These are phyloP conservation scores for Psittacara wagleri DNA, from an alignment of 2,113 vertebrate genomes.

Conservation along the genomic window DNA sequence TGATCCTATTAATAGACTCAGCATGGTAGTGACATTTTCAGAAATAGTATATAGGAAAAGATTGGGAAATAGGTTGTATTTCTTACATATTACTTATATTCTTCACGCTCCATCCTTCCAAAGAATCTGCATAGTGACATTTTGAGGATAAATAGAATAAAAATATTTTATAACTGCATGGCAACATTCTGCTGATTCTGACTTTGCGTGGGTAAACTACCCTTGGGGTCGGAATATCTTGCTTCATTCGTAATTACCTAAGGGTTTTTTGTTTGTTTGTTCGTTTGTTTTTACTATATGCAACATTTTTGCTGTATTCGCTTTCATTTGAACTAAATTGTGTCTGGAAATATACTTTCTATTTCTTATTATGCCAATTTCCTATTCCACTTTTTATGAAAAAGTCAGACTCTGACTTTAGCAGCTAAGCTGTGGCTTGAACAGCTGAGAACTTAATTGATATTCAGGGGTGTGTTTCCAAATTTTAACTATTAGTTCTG, in stretches of 20 bases:
- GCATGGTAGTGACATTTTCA: constrained; percentile 67
- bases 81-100: constrained; percentile 31
- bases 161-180: constrained; percentile 52
- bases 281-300: neutral
- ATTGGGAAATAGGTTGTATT: neutral
- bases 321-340: constrained; percentile 33
- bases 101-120: neutral
- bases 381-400: neutral
- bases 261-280: neutral
- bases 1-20: constrained; percentile 69
- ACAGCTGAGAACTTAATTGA: neutral
- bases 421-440: neutral
- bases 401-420: neutral
- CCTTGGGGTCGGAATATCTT: constrained; percentile 8
- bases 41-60: constrained; percentile 44
- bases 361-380: neutral
- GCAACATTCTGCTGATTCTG: constrained; percentile 49
- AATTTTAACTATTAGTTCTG: constrained; percentile 20
- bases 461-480: neutral
- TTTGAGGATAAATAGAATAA: constrained; percentile 57
- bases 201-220: constrained; percentile 6
- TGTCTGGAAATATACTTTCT: neutral
- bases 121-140: constrained; percentile 38
- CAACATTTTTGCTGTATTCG: constrained; percentile 23
- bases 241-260: constrained; percentile 17